Conservation (phyloP, 2,113 vertebrate species). For the Neodon shergylaensis region DNA sequence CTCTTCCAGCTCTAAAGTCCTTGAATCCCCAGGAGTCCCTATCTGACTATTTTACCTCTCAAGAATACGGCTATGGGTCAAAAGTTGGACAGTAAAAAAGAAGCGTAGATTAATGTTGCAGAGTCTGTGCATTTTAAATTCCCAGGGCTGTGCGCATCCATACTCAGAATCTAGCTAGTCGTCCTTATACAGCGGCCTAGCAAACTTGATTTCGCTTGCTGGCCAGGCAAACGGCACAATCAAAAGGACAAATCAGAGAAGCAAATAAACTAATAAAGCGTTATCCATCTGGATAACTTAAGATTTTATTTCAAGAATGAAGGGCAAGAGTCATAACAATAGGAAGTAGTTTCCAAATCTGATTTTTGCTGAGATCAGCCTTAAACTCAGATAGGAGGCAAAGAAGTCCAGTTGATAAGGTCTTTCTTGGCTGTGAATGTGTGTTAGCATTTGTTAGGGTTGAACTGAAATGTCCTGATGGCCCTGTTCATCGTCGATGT, state of each 20-base stretch:
- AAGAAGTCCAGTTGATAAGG: background rate
- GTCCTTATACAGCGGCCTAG: background rate
- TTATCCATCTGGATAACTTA: background rate
- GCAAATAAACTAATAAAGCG: background rate
- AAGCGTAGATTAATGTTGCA: background rate
- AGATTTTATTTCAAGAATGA: background rate
- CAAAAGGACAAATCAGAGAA: background rate
- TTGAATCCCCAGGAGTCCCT: conserved; percentile 41
- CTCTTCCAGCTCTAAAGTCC: conserved; percentile 23
- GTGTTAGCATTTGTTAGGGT: background rate
- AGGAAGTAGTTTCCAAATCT: background rate
- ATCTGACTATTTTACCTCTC: conserved; percentile 53
- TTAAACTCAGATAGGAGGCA: background rate
- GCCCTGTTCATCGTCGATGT: background rate
- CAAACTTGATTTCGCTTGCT: background rate
- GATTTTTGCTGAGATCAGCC: background rate
- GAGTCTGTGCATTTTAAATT: background rate
- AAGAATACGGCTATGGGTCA: conserved; percentile 39
- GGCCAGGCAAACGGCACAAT: background rate
- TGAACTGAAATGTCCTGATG: background rate
- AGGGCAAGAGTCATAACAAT: background rate
- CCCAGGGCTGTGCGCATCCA: background rate
- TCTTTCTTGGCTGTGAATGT: background rate
- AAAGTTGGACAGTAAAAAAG: conserved; percentile 1
- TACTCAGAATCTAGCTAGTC: background rate